Conservation (phyloP, 30 jellyfish, hydroid and myxozoan genomes). For the Aurelia sp. region DNA sequence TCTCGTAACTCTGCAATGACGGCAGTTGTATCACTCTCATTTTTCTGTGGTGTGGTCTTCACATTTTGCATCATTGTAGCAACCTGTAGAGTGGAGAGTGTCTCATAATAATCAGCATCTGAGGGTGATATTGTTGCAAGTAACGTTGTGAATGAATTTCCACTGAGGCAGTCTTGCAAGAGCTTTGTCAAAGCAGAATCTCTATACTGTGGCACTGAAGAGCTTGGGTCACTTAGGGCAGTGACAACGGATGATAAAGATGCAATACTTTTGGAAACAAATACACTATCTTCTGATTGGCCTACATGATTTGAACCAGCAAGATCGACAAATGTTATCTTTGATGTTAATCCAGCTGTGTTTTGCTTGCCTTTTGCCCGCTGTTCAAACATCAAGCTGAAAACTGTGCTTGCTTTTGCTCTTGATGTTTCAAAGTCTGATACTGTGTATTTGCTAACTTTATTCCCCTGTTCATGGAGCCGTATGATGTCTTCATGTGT, state of each 20-base stretch:
- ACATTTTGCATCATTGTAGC: constrained; percentile 59
- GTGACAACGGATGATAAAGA: constrained; percentile 57
- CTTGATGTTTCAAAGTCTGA: constrained; percentile 55
- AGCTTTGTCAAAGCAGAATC: constrained; percentile 78
- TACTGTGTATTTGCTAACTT: constrained; percentile 82
- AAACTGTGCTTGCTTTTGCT: constrained; percentile 76
- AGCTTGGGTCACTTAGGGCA: constrained; percentile 37
- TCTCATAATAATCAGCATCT: constrained; percentile 86
- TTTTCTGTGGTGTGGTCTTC: constrained; percentile 69
- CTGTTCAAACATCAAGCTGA: constrained; percentile 81
- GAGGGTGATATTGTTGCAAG: constrained; percentile 78
- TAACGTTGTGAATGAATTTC: constrained; percentile 76
- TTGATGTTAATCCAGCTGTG: constrained; percentile 63
- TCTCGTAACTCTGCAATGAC: constrained; percentile 81
- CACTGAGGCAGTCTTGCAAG: constrained; percentile 83
- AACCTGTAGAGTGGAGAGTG: constrained; percentile 74
- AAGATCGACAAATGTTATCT: constrained; percentile 82
- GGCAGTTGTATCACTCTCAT: constrained; percentile 82
- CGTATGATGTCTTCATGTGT: constrained; percentile 81
- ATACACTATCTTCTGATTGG: constrained; percentile 82
- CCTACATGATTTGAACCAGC: constrained; percentile 81
- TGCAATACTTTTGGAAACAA: constrained; percentile 65
- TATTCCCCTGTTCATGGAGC: constrained; percentile 88
- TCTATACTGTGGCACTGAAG: constrained; percentile 68
- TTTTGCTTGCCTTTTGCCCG: constrained; percentile 55